Evolutionary conservation across 2,113 vertebrate genomes (phyloP), one percentile per base, ranked within the genome.

Genomic region (Sclerurus mexicanus): DNA sequence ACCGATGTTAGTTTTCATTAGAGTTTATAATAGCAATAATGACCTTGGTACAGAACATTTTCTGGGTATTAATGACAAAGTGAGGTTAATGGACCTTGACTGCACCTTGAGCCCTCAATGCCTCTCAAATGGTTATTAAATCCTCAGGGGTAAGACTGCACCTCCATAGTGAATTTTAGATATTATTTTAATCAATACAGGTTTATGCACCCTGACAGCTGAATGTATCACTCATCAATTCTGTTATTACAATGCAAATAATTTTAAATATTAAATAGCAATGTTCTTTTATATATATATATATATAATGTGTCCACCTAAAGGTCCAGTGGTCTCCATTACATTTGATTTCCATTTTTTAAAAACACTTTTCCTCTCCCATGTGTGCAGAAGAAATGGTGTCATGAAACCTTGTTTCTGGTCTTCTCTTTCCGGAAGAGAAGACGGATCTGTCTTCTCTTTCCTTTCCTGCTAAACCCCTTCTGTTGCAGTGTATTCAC

Each of bases 81-180:
- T 68, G 78, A 58, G 72, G 85, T 94, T 96, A 97, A 96, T 94
- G 78, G 76, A 94, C 91, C 92, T 92, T 92, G 75, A 71, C 90
- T 85, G 59, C 55, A 89, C 84, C 92, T 91, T 94, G 27, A 94
- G 83, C 82, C 89, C 88, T 91, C 82, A 78, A 10, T 4, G 28
- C 24, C 17, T 93, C 75, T 93, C 66, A 77, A 83, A 82, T 44
- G n/a, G 60, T 94, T 96, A 94, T 96, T 91, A 90, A 90, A 89
- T 93, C 72, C 75, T 68, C 27, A 84, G 55, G 56, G 76, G 47
- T 62, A 87, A 89, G 39, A 37, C 30, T 73, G 47, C 46, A n/a
- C 14, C 33, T 88, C 75, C 24, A 4, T 6, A 50, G 62, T 88
- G 77, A 92, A 94, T 74, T 85, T 93, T 90, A 76, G 66, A 18